These are phyloP conservation scores for Lagopus muta DNA, from an alignment of 2,113 vertebrate genomes.

Conservation along the genomic window DNA sequence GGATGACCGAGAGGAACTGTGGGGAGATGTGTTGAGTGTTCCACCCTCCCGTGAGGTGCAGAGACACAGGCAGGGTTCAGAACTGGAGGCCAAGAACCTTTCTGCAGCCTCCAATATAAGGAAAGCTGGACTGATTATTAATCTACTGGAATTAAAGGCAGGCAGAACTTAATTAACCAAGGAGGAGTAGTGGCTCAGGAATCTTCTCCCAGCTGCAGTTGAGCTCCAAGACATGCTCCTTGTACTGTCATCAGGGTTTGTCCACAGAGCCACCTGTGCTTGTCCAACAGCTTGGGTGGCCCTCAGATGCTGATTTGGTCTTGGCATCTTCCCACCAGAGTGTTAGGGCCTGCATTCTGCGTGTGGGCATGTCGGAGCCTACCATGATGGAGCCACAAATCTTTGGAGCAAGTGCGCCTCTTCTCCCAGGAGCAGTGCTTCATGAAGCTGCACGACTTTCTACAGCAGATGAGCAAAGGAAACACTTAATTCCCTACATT, in stretches of 20 bases:
- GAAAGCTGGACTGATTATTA: not conserved
- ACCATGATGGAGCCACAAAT: not conserved
- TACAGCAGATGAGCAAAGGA: not conserved
- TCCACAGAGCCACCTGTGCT: not conserved
- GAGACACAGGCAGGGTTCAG: not conserved
- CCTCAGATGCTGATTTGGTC: not conserved
- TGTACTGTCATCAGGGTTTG: not conserved
- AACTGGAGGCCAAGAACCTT: not conserved
- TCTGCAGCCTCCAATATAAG: not conserved
- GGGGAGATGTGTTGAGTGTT: not conserved
- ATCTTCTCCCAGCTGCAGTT: not conserved
- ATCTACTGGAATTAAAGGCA: not conserved
- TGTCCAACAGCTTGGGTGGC: not conserved
- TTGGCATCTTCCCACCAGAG: not conserved
- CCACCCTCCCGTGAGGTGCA: not conserved
- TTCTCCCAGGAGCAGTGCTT: not conserved
- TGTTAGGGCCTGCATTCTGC: not conserved
- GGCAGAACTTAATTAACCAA: not conserved
- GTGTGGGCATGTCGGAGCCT: not conserved
- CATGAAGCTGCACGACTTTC: not conserved
- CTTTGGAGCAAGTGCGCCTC: not conserved
- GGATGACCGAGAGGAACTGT: not conserved
- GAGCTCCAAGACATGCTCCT: not conserved
- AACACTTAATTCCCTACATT: slow-evolving; percentile 27
- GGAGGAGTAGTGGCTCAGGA: not conserved